Percentiles rank a stretch among this genome's conserved stretches.
Conservation (phyloP, 2,113 vertebrate species). For the Epinephelus fuscoguttatus region DNA sequence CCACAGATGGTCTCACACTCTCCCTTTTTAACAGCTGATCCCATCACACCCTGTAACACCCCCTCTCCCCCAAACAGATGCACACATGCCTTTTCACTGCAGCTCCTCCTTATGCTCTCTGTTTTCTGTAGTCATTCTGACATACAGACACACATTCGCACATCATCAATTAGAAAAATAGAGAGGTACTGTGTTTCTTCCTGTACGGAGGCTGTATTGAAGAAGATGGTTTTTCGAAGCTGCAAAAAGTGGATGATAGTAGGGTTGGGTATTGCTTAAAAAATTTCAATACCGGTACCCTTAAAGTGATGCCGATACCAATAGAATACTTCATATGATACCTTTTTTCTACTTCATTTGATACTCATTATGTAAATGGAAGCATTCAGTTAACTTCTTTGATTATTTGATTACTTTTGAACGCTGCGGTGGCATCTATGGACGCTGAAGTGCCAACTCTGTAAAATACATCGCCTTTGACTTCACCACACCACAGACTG, state of each 20-base stretch:
- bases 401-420: no score
- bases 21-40: constrained; percentile 64
- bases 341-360: no score
- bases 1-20: constrained; percentile 55
- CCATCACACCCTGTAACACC: constrained; percentile 36
- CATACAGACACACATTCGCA: constrained; percentile 4
- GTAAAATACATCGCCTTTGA: no score
- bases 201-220: not conserved
- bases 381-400: no score
- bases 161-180: not conserved
- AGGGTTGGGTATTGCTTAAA: no score
- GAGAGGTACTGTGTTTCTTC: not conserved
- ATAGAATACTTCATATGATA: no score
- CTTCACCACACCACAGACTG: no score
- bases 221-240: not conserved
- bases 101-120: constrained; percentile 15
- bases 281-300: no score
- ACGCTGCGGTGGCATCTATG: no score
- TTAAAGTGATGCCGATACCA: no score
- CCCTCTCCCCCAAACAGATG: constrained; percentile 20
- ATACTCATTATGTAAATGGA: no score
- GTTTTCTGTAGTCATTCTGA: constrained; percentile 25
- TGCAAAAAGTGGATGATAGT: not conserved
- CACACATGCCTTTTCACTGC: constrained; percentile 42
- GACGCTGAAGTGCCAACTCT: no score